Percentiles rank a stretch among this genome's conserved stretches.
Evolutionary conservation across 1,140 invertebrate species (phyloP).

Genomic region (Camponotus floridanus): DNA sequence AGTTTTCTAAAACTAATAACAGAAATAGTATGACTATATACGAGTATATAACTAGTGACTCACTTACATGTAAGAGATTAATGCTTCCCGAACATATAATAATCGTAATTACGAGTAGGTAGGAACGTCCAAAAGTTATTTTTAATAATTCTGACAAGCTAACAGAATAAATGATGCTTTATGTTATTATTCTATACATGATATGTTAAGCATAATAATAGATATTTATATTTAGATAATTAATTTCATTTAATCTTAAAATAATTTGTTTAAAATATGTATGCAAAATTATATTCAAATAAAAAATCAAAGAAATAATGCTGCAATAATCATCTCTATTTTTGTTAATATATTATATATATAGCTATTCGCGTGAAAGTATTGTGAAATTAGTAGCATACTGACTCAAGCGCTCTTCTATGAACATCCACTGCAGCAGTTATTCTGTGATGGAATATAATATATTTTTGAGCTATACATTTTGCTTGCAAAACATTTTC

Average conservation of each 20-base stretch:
- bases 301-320: background rate
- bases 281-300: background rate
- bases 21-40: background rate
- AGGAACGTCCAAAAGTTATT: background rate
- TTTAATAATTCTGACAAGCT: slow-evolving; percentile 22
- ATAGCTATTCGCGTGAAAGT: background rate
- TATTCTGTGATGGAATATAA: background rate
- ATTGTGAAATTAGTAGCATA: slow-evolving; percentile 3
- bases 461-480: background rate
- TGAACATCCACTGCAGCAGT: slow-evolving; percentile 17
- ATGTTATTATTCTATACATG: too few species aligned
- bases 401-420: slow-evolving; percentile 30
- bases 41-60: background rate
- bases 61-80: slow-evolving; percentile 22
- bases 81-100: background rate
- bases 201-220: too few species aligned
- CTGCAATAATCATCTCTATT: background rate
- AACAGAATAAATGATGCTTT: too few species aligned
- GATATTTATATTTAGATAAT: background rate
- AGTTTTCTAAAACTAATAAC: background rate
- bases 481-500: background rate
- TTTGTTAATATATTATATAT: background rate
- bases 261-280: background rate
- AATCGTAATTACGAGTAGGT: background rate
- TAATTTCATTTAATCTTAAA: background rate